Evolutionary conservation across 1,140 invertebrate genomes (phyloP).

Genomic region (Brevipalpus yothersi): DNA sequence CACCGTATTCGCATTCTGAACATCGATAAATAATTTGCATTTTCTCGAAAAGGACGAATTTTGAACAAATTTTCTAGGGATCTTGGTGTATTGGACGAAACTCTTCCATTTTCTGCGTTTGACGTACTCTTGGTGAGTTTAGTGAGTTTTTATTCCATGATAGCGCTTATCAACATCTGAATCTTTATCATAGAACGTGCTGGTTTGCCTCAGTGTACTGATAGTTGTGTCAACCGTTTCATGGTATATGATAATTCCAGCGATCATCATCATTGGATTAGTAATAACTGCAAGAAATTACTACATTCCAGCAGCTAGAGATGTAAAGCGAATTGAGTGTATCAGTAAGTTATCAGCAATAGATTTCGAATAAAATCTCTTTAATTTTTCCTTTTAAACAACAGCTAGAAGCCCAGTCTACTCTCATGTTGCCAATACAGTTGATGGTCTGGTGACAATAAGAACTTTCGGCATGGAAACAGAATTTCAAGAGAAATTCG

Average conservation of each 20-base stretch:
- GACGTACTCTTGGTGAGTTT: conserved; percentile 23
- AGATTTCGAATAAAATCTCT: too few relatives aligned
- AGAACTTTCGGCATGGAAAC: conserved; percentile 23
- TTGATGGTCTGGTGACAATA: conserved; percentile 26
- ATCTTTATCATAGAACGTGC: background rate
- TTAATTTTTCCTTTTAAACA: too few relatives aligned
- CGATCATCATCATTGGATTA: background rate
- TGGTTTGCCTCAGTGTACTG: background rate
- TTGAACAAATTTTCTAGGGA: conserved; percentile 9
- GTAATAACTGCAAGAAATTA: background rate
- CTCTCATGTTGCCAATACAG: conserved; percentile 23
- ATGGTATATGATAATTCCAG: background rate
- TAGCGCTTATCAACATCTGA: background rate
- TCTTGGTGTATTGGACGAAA: conserved; percentile 4
- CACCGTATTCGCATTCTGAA: background rate
- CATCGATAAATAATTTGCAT: background rate
- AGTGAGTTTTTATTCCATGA: background rate
- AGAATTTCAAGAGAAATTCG: conserved; percentile 57
- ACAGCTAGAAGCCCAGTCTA: conserved; percentile 24
- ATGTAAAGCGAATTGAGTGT: background rate
- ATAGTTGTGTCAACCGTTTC: background rate
- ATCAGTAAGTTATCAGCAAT: background rate
- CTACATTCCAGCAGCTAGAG: background rate
- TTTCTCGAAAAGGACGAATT: background rate
- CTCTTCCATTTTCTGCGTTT: conserved; percentile 23